Conservation (phyloP, 2,113 vertebrate species). For the Rhizomys pruinosus region DNA sequence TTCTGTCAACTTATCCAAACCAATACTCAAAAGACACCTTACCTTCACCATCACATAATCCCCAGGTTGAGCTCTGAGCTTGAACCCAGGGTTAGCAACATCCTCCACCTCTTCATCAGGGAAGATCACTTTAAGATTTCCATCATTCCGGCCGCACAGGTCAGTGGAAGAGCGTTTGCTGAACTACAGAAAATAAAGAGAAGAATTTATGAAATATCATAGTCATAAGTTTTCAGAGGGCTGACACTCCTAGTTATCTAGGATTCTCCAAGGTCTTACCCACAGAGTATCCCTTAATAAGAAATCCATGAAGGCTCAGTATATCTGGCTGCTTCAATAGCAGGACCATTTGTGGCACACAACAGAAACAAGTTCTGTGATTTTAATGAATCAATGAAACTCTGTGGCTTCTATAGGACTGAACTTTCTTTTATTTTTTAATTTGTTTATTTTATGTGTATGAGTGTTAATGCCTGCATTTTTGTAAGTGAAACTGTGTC, state of each 20-base stretch:
- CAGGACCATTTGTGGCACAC: not conserved
- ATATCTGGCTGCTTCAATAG: not conserved
- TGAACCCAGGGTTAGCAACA: conserved; percentile 37
- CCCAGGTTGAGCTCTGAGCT: conserved; percentile 86
- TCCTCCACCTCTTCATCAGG: conserved; percentile 84
- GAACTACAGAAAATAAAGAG: conserved; percentile 84
- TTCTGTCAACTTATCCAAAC: too few relatives aligned
- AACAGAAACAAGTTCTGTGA: not conserved
- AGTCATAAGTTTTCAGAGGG: not conserved
- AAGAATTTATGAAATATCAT: not conserved
- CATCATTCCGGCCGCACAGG: conserved; percentile 94
- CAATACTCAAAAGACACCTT: conserved; percentile 5
- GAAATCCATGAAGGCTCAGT: not conserved
- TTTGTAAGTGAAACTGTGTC: too few relatives aligned
- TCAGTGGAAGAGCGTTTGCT: conserved; percentile 93
- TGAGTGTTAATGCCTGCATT: too few relatives aligned
- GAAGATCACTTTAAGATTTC: conserved; percentile 95
- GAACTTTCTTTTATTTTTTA: not conserved
- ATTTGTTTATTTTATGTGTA: too few relatives aligned
- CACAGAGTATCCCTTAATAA: conserved; percentile 25
- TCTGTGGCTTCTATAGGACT: not conserved
- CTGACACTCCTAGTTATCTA: conserved; percentile 2
- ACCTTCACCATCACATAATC: conserved; percentile 96
- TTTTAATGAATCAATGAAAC: not conserved
- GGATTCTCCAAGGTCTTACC: not conserved